Conservation (phyloP, 2,113 vertebrate species). For the Salvelinus alpinus region DNA sequence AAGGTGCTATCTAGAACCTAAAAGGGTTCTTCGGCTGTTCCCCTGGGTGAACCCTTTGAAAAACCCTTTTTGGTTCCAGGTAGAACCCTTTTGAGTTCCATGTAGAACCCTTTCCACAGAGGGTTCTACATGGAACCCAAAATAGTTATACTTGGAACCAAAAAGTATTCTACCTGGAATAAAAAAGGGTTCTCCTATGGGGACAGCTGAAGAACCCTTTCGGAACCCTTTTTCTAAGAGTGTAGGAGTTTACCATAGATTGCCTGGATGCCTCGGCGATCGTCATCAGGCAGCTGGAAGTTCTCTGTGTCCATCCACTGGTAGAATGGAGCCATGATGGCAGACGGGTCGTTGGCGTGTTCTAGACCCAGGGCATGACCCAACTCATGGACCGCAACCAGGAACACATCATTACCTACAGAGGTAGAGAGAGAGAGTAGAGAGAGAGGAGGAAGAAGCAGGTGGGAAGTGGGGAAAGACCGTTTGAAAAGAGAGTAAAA, state of each 20-base stretch:
- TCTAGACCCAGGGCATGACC: slow-evolving; percentile 90
- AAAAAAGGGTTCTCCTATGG: too few relatives aligned
- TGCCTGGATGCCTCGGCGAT: slow-evolving; percentile 85
- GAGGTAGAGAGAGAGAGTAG: not conserved
- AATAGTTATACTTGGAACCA: too few relatives aligned
- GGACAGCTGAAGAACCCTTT: too few relatives aligned
- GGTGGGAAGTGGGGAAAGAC: not conserved
- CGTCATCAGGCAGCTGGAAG: slow-evolving; percentile 86
- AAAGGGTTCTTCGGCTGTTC: too few relatives aligned
- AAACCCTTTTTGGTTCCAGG: too few relatives aligned
- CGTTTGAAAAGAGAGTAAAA: not conserved
- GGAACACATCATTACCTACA: slow-evolving; percentile 87
- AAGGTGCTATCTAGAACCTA: not conserved
- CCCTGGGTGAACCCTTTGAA: too few relatives aligned
- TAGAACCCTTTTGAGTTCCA: too few relatives aligned
- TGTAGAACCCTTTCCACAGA: too few relatives aligned
- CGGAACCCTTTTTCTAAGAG: too few relatives aligned
- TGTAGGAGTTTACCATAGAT: slow-evolving; percentile 76
- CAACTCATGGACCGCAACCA: slow-evolving; percentile 89
- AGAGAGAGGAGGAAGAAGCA: not conserved
- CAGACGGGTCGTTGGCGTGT: slow-evolving; percentile 84
- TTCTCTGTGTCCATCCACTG: slow-evolving; percentile 91
- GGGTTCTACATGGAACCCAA: too few relatives aligned
- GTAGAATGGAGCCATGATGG: slow-evolving; percentile 94
- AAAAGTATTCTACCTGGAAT: too few relatives aligned